These are phyloP conservation scores for Lutraria rhynchaena DNA, from an alignment of 1,140 invertebrate species.

Conservation along the genomic window DNA sequence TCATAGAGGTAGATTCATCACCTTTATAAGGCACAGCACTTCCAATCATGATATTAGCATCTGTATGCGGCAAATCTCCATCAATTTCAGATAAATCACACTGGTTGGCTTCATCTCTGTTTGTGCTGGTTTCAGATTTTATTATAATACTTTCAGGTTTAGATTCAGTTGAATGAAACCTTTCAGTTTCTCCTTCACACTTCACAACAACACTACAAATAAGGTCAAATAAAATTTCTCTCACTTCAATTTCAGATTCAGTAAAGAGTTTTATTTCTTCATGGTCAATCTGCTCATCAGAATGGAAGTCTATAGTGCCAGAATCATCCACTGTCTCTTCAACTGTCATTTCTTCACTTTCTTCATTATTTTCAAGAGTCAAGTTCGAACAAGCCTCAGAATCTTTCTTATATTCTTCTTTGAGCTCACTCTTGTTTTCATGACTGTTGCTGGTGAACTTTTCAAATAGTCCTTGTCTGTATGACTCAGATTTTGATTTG, in stretches of 20 bases:
- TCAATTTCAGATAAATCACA: no score
- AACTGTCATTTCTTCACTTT: background rate
- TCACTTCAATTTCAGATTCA: constrained; percentile 24
- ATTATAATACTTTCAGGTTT: no score
- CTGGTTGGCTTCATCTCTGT: no score
- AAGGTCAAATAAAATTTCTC: constrained; percentile 29
- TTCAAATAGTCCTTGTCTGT: constrained; percentile 23
- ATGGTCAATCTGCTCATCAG: background rate
- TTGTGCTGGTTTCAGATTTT: no score
- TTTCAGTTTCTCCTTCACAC: background rate
- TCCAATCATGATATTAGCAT: no score
- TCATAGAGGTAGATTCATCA: no score
- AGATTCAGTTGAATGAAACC: no score
- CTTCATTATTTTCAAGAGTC: background rate
- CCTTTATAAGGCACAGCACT: no score
- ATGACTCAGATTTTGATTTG: background rate
- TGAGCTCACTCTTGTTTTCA: background rate
- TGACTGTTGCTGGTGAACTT: background rate
- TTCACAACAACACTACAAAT: constrained; percentile 21
- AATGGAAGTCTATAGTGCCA: constrained; percentile 27
- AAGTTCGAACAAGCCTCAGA: background rate
- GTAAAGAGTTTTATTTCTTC: constrained; percentile 7
- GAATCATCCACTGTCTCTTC: constrained; percentile 32
- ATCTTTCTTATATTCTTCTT: background rate
- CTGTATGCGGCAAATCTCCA: no score